These are phyloP conservation scores for Gila robusta DNA, from an alignment of 2,797 vertebrate species.

Conservation along the genomic window DNA sequence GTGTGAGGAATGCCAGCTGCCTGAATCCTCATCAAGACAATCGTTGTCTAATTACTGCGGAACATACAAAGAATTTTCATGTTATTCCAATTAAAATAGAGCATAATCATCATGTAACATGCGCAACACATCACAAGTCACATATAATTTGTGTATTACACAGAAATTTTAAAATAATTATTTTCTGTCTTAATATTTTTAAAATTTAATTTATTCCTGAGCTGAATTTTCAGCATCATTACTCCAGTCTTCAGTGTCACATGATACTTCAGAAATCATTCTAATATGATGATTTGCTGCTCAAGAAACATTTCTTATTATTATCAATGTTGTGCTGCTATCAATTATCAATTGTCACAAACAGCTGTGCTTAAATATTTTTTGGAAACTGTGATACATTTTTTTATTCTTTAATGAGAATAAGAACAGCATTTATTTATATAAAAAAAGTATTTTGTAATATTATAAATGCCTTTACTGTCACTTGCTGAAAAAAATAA, in stretches of 20 bases:
- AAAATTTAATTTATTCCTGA: background rate
- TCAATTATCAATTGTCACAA: background rate
- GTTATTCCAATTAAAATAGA: background rate
- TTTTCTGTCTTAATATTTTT: background rate
- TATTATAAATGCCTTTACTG: background rate
- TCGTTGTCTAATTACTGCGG: background rate
- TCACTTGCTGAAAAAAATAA: no score
- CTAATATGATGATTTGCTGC: background rate
- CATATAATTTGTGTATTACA: no score
- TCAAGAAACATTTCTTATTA: background rate
- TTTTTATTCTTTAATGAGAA: background rate
- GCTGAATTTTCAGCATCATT: background rate
- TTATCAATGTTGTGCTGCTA: background rate
- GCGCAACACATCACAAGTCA: background rate
- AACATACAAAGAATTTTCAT: background rate
- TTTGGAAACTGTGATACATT: background rate
- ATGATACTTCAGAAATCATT: background rate
- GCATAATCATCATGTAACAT: background rate
- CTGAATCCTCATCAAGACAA: background rate
- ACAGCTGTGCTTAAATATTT: background rate
- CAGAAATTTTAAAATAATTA: background rate
- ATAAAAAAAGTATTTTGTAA: background rate
- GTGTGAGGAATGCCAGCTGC: background rate
- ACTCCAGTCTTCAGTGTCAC: background rate
- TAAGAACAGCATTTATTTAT: no score